These are phyloP conservation scores for Tenrec ecaudatus DNA, from an alignment of 2,113 vertebrate species.

Conservation along the genomic window DNA sequence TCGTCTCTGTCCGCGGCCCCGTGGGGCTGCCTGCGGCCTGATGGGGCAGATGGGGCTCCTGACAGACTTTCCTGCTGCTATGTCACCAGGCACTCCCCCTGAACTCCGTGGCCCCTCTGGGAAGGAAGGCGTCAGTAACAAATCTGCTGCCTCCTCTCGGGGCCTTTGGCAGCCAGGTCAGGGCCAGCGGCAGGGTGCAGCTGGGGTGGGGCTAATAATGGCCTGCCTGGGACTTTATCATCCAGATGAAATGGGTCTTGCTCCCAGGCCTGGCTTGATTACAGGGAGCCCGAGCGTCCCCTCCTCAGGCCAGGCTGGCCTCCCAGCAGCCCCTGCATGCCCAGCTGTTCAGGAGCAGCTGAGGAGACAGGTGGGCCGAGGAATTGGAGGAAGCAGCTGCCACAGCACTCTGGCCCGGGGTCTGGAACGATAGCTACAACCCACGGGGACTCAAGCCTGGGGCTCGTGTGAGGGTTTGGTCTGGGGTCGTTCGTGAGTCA, in stretches of 20 bases:
- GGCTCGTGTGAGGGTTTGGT: not conserved
- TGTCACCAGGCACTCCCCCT: not conserved
- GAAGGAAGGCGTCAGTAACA: slow-evolving; percentile 52
- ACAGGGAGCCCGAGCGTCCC: slow-evolving; percentile 40
- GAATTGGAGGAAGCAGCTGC: slow-evolving; percentile 36
- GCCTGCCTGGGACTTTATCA: not conserved
- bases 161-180: not conserved
- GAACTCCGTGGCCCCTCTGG: not conserved
- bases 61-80: not conserved
- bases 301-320: not conserved
- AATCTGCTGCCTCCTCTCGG: not conserved
- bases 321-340: not conserved
- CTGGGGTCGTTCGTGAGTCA: not conserved
- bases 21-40: too few species aligned
- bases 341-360: slow-evolving; percentile 51
- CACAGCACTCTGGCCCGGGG: not conserved
- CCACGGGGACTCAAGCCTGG: not conserved
- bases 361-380: not conserved
- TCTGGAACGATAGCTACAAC: not conserved
- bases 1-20: too few species aligned
- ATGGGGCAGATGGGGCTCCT: too few species aligned
- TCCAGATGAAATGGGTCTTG: slow-evolving; percentile 4
- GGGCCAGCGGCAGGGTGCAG: not conserved
- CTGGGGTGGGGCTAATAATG: slow-evolving; percentile 58
- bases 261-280: slow-evolving; percentile 57